Evolutionary conservation across 1,140 invertebrate species (phyloP).

Genomic region (Ceratitis capitata): DNA sequence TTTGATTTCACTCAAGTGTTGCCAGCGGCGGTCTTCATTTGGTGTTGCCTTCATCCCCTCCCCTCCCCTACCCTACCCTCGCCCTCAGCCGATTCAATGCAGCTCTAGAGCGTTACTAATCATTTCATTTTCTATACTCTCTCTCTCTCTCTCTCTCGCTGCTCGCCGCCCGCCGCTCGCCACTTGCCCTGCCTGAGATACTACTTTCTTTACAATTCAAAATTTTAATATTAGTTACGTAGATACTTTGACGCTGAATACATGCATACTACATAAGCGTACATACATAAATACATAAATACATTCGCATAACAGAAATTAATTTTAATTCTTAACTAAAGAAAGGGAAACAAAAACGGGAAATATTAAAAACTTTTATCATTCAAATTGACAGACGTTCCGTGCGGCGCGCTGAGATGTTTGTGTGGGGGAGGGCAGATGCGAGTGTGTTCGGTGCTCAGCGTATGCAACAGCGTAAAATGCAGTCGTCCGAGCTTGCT

Average conservation of each 20-base stretch:
- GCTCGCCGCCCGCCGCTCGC: background rate
- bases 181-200: too few species aligned
- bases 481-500: background rate
- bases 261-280: background rate
- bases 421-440: too few species aligned
- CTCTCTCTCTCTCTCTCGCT: background rate
- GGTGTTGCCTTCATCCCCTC: too few species aligned
- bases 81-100: background rate
- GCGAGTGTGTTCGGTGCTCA: too few species aligned
- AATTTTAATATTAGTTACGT: background rate
- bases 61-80: background rate
- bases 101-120: background rate
- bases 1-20: slow-evolving; percentile 20
- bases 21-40: background rate
- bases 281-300: background rate
- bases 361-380: slow-evolving; percentile 35
- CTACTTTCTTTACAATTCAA: slow-evolving; percentile 2
- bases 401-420: background rate
- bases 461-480: background rate
- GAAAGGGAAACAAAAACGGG: background rate
- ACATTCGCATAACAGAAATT: background rate
- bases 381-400: background rate
- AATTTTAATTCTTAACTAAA: slow-evolving; percentile 25
- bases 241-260: background rate
- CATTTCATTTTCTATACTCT: background rate